Base-by-base conservation (phyloP, 2,797 vertebrate genomes). In the Naso thynnoides region DNA sequence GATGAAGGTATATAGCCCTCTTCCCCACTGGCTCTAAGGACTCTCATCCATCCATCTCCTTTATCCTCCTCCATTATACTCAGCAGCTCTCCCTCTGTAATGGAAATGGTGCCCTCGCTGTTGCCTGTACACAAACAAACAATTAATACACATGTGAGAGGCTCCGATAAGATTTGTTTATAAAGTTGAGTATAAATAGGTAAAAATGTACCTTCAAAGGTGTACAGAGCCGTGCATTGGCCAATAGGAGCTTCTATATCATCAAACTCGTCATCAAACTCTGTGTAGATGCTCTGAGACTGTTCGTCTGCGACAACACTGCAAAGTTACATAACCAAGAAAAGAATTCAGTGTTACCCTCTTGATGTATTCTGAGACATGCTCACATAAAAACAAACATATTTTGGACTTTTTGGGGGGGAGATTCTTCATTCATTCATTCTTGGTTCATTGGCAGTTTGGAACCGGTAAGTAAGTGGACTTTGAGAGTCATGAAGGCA, bases 1-100 rank as follows among this genome's bases (percentile, higher is more conserved):
- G 96, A 95, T 13, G 96, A 95, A 29, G 96, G 96, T 75, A 97
- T 96, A 6, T 96, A 97, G 41, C 96, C 96, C 73, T 95, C 94
- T 0, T 94, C 93, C 29, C 95, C 95, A 49, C 74, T 89, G 78
- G 83, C 85, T 87, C 90, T 85, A 9, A 94, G 89, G 50, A 97
- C 95, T 21, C 95, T 92, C 55, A 95, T 96, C 96, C 96, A 97
- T 33, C 96, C 96, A 0, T 97, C 96, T 0, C 96, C 96, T 68
- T 95, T 95, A 84, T 96, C 96, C 16, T 94, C 93, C 49, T 95
- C 95, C 93, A 97, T 93, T 74, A 97, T 33, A 42, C 88, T 95
- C 63, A 97, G 86, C 81, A 87, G 84, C 82, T 97, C 96, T 1
- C 95, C 96, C 67, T 94, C 94, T 0, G 69, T 79, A 83, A 97